These are phyloP conservation scores for Rhabdomys dilectus DNA, from an alignment of 2,113 vertebrate species.

Conservation along the genomic window DNA sequence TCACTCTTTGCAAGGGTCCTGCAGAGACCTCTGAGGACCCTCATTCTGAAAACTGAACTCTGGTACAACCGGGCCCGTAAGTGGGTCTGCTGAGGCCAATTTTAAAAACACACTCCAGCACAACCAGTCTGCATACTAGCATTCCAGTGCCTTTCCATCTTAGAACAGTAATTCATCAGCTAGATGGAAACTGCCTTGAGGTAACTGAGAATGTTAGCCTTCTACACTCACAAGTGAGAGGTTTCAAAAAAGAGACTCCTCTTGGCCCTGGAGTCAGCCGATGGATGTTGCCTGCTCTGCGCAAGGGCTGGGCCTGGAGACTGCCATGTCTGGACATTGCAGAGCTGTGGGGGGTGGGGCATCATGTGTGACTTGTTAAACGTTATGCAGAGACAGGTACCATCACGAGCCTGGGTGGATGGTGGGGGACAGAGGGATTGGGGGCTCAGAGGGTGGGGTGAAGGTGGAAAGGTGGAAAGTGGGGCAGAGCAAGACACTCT, in stretches of 20 bases:
- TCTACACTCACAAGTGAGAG: neutral
- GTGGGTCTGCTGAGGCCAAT: neutral
- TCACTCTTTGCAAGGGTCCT: neutral
- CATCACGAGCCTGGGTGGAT: neutral
- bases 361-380: accelerated
- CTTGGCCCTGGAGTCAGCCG: accelerated
- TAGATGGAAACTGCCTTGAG: neutral
- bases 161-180: neutral
- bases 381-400: neutral
- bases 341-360: accelerated
- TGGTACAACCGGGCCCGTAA: neutral
- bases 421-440: neutral
- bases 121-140: accelerated
- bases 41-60: slow-evolving; percentile 44
- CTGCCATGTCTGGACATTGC: neutral
- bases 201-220: neutral
- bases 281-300: accelerated
- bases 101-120: neutral
- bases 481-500: neutral
- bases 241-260: neutral
- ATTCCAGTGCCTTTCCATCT: neutral
- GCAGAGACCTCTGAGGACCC: neutral
- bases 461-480: accelerated
- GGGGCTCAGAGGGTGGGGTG: accelerated
- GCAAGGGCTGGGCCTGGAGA: accelerated